Conservation (phyloP, 1,140 invertebrate species). For the Camponotus pennsylvanicus region DNA sequence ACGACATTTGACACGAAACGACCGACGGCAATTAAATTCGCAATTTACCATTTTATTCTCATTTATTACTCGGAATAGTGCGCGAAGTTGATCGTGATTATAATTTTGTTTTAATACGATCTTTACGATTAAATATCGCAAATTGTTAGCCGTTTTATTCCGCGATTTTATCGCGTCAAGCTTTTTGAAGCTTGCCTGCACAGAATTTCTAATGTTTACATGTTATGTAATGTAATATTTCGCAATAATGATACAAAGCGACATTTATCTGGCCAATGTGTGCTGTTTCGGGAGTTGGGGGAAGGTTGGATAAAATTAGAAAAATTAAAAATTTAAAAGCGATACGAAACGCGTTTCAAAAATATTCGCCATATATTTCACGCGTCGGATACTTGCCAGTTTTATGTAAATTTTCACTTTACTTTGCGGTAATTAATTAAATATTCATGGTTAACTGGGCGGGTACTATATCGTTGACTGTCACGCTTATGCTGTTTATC, state of each 20-base stretch:
- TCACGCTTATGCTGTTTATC: conserved; percentile 43
- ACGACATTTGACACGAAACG: conserved; percentile 46
- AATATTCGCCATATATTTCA: conserved; percentile 20
- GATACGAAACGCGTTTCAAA: conserved; percentile 30
- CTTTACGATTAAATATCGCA: conserved; percentile 11
- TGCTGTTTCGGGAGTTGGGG: not conserved
- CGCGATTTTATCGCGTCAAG: not conserved
- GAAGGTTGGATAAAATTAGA: conserved; percentile 4
- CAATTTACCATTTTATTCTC: conserved; percentile 1
- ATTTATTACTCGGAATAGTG: not conserved
- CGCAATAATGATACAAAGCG: not conserved
- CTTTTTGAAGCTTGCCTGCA: not conserved
- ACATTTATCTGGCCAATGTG: not conserved
- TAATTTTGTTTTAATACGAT: conserved; percentile 7
- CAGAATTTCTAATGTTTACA: not conserved
- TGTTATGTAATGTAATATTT: not conserved
- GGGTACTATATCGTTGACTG: conserved; percentile 48
- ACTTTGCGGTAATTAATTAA: conserved; percentile 77
- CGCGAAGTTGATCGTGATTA: not conserved
- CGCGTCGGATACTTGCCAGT: conserved; percentile 29
- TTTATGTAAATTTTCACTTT: conserved; percentile 75
- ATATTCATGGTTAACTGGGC: conserved; percentile 65
- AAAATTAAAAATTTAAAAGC: conserved; percentile 39
- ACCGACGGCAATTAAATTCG: conserved; percentile 45
- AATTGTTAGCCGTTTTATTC: conserved; percentile 5